Base-by-base conservation (phyloP, 2,888 invertebrate species). In the Brachypalpus laphriformis region DNA sequence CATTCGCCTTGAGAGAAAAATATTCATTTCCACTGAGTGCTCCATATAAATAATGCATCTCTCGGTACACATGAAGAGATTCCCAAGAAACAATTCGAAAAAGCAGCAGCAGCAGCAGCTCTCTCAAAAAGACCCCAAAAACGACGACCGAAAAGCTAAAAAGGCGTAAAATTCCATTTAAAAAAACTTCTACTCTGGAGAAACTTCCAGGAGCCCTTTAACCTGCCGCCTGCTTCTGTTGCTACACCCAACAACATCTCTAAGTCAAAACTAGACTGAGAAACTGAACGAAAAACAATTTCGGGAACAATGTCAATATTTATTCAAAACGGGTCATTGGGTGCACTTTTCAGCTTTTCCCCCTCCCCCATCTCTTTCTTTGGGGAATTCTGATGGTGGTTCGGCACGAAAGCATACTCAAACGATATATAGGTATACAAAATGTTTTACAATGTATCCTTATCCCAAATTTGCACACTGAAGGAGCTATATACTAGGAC, bases 291-390 rank as follows among this genome's bases (percentile, higher is more conserved):
- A 76, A 81, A 85, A 86, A 86, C 86, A 82, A 82, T 86, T 86
- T 82, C 76, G 61, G 75, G 49, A 86, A 86, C 82, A 86, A 77
- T 86, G 86, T 86, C 86, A 86, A 86, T 86, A 82, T 86, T 82
- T 86, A 86, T 82, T 82, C 80, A 82, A 86, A 86, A 77, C 86
- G 86, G 82, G 86, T 86, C 86, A 86, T 86, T 86, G 86, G 82
- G 68, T 77, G 68, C 82, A 82, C 81, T 77, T 81, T 81, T 76
- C 66, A 68, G 76, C 82, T 86, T 77, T 76, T 72, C 65, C n/a
- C n/a, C n/a, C n/a, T n/a, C n/a, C n/a, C n/a, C n/a, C 70, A 34
- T 63, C 59, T 47, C 7, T 45, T 28, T 47, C 20, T 25, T 25
- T 34, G 14, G 20, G 47, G 9, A 34, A n/a, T n/a, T n/a, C n/a